phyloP scores from a whole-genome alignment of 2,888 invertebrate genomes.

The Ochropleura leucogaster region DNA sequence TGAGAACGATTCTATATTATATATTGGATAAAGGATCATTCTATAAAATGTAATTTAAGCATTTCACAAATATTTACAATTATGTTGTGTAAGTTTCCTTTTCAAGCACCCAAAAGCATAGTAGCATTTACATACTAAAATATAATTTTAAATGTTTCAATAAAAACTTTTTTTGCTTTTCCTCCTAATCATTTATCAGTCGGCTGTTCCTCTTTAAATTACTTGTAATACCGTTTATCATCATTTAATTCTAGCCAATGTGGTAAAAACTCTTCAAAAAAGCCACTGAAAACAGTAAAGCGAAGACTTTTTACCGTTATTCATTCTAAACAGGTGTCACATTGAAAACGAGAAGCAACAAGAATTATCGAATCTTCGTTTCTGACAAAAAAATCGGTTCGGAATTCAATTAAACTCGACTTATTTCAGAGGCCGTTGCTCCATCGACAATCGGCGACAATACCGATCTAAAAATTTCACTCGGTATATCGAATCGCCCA shows the following conservation, averaged over 20 bases:
- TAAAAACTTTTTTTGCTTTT: conserved; percentile 26
- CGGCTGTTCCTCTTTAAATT: conserved; percentile 53
- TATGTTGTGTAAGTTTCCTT: not conserved
- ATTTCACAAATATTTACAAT: not conserved
- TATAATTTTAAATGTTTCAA: conserved; percentile 43
- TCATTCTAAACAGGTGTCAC: conserved; percentile 71
- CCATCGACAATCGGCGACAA: conserved; percentile 80
- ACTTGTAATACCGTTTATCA: conserved; percentile 65
- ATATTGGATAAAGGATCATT: not conserved
- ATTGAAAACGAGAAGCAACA: conserved; percentile 73
- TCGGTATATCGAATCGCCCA: conserved; percentile 82
- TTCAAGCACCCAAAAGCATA: not conserved
- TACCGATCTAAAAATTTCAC: conserved; percentile 83
- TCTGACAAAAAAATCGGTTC: conserved; percentile 78
- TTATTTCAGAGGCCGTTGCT: conserved; percentile 82
- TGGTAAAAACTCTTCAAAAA: conserved; percentile 63
- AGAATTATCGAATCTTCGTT: conserved; percentile 71
- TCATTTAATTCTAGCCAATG: conserved; percentile 60
- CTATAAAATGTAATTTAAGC: not conserved
- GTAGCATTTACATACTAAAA: not conserved
- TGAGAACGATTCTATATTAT: not conserved
- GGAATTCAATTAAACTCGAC: conserved; percentile 87
- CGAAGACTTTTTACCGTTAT: conserved; percentile 71
- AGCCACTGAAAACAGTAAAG: conserved; percentile 68
- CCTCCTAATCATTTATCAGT: conserved; percentile 48